Evolutionary conservation across 2,113 vertebrate species (phyloP).

Genomic region (Eurystomus gularis): DNA sequence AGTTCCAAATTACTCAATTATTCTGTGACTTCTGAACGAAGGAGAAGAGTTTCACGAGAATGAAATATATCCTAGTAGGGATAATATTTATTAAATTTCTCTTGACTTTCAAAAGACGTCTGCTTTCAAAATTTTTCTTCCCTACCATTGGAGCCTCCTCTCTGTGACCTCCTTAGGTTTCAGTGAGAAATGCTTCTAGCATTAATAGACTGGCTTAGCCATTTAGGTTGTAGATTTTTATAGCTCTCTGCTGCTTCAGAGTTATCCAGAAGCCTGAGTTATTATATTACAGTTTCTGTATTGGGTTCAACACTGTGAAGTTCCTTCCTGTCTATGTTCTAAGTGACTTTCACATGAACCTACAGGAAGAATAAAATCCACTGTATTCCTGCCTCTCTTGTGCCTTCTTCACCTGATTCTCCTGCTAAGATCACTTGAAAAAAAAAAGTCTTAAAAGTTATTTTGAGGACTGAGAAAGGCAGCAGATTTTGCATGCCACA

Average conservation of each 20-base stretch:
- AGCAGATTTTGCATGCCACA: not conserved
- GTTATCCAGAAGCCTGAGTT: not conserved
- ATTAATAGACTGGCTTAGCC: not conserved
- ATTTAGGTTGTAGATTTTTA: not conserved
- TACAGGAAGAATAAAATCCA: not conserved
- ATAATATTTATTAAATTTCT: not conserved
- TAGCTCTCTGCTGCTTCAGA: not conserved
- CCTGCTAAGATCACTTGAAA: not conserved
- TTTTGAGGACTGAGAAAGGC: not conserved
- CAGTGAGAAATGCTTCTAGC: not conserved
- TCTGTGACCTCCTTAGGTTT: not conserved
- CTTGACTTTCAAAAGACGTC: not conserved
- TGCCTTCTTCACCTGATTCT: not conserved
- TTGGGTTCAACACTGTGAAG: not conserved
- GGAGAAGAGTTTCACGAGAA: constrained; percentile 14
- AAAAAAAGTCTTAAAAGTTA: not conserved
- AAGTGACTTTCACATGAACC: not conserved
- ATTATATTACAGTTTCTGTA: not conserved
- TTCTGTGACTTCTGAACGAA: not conserved
- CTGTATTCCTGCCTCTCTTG: not conserved
- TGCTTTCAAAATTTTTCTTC: not conserved
- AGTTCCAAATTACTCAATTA: constrained; percentile 3
- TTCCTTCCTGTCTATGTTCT: not conserved
- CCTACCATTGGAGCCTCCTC: not conserved
- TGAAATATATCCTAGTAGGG: not conserved